Evolutionary conservation across 1,140 invertebrate genomes (phyloP).

Genomic region (Magallana gigas): DNA sequence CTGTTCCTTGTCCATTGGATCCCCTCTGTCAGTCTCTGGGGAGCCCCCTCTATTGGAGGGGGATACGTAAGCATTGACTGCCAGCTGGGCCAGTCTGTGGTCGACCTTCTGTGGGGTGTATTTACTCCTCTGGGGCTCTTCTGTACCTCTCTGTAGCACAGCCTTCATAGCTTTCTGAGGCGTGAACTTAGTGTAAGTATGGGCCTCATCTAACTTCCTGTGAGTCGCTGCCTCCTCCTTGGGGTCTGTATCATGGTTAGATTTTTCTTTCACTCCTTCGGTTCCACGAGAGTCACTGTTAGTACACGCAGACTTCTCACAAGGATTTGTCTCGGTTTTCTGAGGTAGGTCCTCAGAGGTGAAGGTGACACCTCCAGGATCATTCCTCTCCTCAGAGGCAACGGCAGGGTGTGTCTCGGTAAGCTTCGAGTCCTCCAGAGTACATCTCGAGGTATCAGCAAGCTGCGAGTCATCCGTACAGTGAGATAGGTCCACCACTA

Average conservation of each 20-base stretch:
- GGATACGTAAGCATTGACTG: neutral
- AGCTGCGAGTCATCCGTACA: constrained; percentile 13
- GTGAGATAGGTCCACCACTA: constrained; percentile 12
- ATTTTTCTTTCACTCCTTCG: neutral
- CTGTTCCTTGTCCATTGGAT: neutral
- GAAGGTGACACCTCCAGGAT: too few species aligned
- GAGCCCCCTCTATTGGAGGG: neutral
- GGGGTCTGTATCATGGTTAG: too few species aligned
- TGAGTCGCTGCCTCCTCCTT: neutral
- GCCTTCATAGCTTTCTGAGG: neutral
- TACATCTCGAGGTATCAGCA: neutral
- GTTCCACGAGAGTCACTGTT: neutral
- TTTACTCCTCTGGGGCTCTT: neutral
- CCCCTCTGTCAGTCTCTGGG: neutral
- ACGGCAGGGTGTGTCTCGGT: neutral
- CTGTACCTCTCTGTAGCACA: neutral
- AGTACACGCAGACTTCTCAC: neutral
- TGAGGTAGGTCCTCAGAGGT: neutral
- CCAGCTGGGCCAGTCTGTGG: neutral
- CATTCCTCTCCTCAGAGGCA: neutral
- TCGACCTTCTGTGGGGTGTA: constrained; percentile 12
- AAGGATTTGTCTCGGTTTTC: neutral
- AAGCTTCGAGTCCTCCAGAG: neutral
- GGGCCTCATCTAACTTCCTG: neutral
- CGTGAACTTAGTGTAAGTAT: neutral